Evolutionary conservation across 2,113 vertebrate genomes (phyloP).

Genomic region (Pachyramphus minor): DNA sequence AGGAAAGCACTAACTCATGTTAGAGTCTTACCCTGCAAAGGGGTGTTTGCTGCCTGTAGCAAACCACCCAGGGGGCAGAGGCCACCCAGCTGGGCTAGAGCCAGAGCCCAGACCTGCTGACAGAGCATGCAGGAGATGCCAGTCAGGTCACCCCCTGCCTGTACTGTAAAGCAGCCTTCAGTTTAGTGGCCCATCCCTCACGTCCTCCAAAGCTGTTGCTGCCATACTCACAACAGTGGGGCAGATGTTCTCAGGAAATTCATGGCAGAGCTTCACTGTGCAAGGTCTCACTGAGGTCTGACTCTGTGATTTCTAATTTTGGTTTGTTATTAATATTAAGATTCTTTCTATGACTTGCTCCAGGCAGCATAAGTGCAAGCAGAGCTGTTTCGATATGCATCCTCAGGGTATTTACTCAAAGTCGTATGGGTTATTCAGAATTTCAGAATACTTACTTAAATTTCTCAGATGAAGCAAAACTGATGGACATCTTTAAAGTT

Average conservation of each 20-base stretch:
- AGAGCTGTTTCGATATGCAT: background rate
- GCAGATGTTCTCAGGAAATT: background rate
- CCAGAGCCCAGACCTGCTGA: background rate
- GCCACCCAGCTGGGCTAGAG: background rate
- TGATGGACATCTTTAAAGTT: background rate
- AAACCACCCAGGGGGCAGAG: background rate
- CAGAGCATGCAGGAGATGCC: background rate
- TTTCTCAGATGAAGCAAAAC: background rate
- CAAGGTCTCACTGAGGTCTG: background rate
- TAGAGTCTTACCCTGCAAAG: background rate
- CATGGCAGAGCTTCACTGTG: background rate
- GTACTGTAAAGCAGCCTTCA: background rate
- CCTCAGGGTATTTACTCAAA: background rate
- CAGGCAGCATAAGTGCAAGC: background rate
- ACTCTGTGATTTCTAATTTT: background rate
- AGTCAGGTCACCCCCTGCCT: background rate
- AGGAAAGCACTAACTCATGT: background rate
- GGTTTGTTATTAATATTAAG: background rate
- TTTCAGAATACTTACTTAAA: background rate
- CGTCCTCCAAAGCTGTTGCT: rapidly evolving
- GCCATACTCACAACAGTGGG: rapidly evolving
- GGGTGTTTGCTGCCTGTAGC: background rate
- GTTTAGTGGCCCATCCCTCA: background rate
- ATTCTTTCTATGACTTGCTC: background rate
- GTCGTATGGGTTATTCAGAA: background rate